phyloP scores from a whole-genome alignment of 2,113 vertebrate species.

The Corythornis madagascariensis region DNA sequence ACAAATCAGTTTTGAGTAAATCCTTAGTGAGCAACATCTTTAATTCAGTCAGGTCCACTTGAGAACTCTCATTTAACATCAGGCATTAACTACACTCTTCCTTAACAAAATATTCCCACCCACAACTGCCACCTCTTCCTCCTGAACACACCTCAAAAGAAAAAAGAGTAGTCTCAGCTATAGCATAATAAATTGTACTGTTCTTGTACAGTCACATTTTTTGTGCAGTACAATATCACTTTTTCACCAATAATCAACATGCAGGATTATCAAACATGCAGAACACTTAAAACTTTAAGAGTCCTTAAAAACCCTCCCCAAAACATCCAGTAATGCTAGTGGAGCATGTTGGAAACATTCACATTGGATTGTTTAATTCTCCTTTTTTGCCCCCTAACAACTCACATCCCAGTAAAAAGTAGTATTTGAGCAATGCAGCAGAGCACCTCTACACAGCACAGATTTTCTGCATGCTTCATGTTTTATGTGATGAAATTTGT shows the following conservation, averaged over 20 bases:
- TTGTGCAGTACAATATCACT: neutral
- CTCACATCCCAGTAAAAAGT: neutral
- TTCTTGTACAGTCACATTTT: neutral
- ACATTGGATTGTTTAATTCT: neutral
- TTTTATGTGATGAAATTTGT: neutral
- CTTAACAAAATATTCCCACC: neutral
- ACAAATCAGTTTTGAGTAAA: conserved; percentile 1
- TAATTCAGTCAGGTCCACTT: neutral
- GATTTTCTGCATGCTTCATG: neutral
- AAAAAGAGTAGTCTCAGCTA: neutral
- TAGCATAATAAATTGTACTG: neutral
- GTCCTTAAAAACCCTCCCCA: neutral
- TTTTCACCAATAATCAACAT: neutral
- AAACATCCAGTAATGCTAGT: neutral
- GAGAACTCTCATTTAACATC: neutral
- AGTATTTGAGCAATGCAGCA: neutral
- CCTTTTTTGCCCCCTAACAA: neutral
- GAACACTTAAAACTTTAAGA: neutral
- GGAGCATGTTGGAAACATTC: neutral
- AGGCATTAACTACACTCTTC: neutral
- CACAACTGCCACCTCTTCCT: neutral
- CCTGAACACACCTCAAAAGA: neutral
- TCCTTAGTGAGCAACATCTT: neutral
- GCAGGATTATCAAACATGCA: neutral
- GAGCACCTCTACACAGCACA: neutral